phyloP scores from a whole-genome alignment of 2,113 vertebrate species.

The Brachypteracias leptosomus region DNA sequence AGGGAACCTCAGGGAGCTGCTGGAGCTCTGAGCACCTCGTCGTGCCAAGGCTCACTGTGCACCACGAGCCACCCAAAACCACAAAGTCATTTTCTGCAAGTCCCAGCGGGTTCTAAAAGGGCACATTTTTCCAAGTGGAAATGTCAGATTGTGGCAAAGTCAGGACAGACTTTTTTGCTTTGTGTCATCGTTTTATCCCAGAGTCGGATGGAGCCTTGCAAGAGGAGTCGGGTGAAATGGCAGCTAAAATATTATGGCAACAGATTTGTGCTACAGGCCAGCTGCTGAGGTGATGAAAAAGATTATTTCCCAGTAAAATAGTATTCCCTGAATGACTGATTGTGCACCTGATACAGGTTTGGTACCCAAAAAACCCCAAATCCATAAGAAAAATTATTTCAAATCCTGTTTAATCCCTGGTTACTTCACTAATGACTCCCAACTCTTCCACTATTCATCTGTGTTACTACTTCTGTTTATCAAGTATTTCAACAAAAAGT shows the following conservation, averaged over 20 bases:
- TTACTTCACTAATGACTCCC: not conserved
- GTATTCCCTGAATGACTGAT: not conserved
- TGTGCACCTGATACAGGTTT: not conserved
- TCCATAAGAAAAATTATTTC: not conserved
- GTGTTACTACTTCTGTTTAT: not conserved
- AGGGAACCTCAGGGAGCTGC: not conserved
- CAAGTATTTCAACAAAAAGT: not conserved
- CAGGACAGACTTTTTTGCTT: not conserved
- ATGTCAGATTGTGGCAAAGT: not conserved
- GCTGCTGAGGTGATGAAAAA: not conserved
- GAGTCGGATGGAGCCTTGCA: not conserved
- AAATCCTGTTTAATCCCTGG: not conserved
- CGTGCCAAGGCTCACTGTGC: not conserved
- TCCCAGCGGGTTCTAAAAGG: not conserved
- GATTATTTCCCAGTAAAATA: not conserved
- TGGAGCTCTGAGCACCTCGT: not conserved
- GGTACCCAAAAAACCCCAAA: not conserved
- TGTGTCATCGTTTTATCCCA: not conserved
- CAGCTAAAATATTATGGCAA: not conserved
- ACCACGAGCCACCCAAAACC: not conserved
- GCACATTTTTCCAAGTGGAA: not conserved
- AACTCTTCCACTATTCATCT: not conserved
- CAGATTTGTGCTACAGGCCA: fast-evolving
- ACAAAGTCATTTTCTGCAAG: not conserved
- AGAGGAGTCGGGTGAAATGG: fast-evolving